Percentiles rank a stretch among this genome's conserved stretches.
Evolutionary conservation across 1,140 invertebrate species (phyloP).

Genomic region (Melipona quadrifasciata): DNA sequence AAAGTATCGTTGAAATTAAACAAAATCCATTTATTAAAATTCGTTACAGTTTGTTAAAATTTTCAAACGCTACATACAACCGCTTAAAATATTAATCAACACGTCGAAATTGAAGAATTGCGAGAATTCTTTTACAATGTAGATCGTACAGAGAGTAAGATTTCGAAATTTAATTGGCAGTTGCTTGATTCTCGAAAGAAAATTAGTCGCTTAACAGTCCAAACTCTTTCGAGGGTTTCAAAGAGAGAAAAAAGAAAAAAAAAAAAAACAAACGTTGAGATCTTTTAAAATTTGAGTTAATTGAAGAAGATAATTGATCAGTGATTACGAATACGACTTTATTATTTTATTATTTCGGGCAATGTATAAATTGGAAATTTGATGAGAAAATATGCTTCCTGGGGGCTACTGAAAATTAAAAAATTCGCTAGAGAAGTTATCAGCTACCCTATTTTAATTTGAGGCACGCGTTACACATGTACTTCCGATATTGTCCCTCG

Average conservation of each 20-base stretch:
- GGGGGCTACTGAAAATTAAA: not conserved
- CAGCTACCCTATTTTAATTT: slow-evolving; percentile 13
- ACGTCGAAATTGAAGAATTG: not conserved
- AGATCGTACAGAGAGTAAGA: not conserved
- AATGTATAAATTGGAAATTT: not conserved
- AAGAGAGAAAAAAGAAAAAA: not conserved
- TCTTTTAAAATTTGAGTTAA: not conserved
- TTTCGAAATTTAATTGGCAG: not conserved
- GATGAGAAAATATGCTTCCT: not conserved
- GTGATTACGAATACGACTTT: not conserved
- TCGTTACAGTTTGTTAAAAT: slow-evolving; percentile 1
- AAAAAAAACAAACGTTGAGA: not conserved
- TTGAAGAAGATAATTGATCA: too few relatives aligned
- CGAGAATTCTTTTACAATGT: slow-evolving; percentile 9
- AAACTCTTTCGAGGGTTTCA: too few relatives aligned
- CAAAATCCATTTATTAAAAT: slow-evolving; percentile 18
- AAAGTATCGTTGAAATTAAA: slow-evolving; percentile 1
- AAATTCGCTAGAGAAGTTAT: not conserved
- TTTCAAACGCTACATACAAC: not conserved
- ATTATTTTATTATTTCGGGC: not conserved
- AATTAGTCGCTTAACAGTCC: not conserved
- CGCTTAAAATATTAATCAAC: not conserved
- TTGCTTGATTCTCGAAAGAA: not conserved
- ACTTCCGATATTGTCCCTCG: not conserved
- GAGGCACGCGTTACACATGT: slow-evolving; percentile 15